These are phyloP conservation scores for Argyrosomus regius DNA, from an alignment of 2,797 vertebrate species.

Conservation along the genomic window DNA sequence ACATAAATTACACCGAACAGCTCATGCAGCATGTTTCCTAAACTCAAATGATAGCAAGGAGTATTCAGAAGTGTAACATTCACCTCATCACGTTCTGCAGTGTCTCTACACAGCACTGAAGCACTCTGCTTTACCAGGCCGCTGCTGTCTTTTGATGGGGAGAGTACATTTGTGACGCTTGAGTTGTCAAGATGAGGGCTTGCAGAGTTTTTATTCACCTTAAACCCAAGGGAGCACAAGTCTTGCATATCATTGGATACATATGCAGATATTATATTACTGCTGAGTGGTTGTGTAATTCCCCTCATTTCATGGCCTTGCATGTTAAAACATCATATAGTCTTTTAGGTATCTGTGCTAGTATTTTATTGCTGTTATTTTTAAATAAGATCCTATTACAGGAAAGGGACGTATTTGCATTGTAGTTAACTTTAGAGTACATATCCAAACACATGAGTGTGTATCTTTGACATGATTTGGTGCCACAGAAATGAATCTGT, in stretches of 20 bases:
- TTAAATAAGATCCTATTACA: neutral
- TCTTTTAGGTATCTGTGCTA: neutral
- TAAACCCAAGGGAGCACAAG: neutral
- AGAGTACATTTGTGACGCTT: conserved; percentile 26
- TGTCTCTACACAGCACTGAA: neutral
- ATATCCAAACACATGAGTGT: neutral
- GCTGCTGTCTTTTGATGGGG: neutral
- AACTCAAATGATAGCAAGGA: conserved; percentile 8
- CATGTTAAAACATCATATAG: neutral
- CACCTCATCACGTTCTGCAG: conserved; percentile 9
- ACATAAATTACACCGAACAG: conserved; percentile 1
- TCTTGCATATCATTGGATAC: neutral
- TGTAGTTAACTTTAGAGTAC: too few relatives aligned
- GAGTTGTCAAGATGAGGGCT: conserved; percentile 15
- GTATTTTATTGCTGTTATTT: conserved; percentile 2
- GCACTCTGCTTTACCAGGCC: neutral
- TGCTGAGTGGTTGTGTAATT: conserved; percentile 29
- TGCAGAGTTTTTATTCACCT: conserved; percentile 13
- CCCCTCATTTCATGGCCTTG: neutral
- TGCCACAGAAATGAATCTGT: neutral
- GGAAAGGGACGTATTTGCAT: neutral
- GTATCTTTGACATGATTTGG: neutral
- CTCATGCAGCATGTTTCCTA: conserved; percentile 9
- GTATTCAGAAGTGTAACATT: neutral
- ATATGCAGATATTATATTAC: conserved; percentile 25